phyloP scores from a whole-genome alignment of 1,140 invertebrate species.

The Bombus sylvicola region DNA sequence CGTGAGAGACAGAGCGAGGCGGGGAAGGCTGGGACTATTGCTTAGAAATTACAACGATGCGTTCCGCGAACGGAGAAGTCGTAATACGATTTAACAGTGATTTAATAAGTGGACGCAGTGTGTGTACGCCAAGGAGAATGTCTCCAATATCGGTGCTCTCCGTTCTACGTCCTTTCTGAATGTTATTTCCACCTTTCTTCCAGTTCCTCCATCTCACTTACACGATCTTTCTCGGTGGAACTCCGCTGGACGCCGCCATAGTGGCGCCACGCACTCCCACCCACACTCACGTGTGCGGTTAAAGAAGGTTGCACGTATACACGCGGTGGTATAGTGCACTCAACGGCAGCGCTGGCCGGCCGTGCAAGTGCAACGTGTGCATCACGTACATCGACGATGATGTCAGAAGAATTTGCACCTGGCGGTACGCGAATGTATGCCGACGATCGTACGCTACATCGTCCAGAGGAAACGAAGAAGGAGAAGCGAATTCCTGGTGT shows the following conservation, averaged over 20 bases:
- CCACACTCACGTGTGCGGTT: conserved; percentile 57
- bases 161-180: conserved; percentile 42
- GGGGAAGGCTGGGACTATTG: not conserved
- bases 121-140: conserved; percentile 37
- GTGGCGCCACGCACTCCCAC: conserved; percentile 77
- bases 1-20: not conserved
- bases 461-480: conserved; percentile 23
- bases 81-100: conserved; percentile 66
- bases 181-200: conserved; percentile 55
- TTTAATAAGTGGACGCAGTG: conserved; percentile 63
- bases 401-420: conserved; percentile 78
- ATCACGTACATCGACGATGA: conserved; percentile 71
- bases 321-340: conserved; percentile 14
- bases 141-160: conserved; percentile 40
- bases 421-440: conserved; percentile 64
- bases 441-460: conserved; percentile 43
- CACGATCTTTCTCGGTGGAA: conserved; percentile 53
- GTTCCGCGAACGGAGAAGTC: conserved; percentile 37
- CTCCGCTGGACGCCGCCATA: conserved; percentile 75
- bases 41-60: conserved; percentile 44
- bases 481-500: conserved; percentile 54
- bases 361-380: conserved; percentile 59
- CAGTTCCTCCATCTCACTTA: conserved; percentile 28
- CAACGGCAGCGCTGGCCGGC: not conserved
- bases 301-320: conserved; percentile 52